Evolutionary conservation across 1,140 invertebrate species (phyloP).

Genomic region (Diabrotica undecimpunctata): DNA sequence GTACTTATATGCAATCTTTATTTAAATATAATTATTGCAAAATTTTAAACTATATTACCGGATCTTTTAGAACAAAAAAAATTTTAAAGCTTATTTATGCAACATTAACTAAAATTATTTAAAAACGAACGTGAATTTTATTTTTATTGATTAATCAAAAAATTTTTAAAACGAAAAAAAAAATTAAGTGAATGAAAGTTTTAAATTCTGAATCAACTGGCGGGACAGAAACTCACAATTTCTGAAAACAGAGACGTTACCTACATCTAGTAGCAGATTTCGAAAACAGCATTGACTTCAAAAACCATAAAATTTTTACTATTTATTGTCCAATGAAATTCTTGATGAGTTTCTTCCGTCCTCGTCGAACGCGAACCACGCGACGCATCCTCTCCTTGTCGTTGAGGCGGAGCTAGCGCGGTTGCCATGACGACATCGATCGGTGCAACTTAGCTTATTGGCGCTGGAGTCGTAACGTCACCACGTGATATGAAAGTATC

Average conservation of each 20-base stretch:
- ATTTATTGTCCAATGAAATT: slow-evolving; percentile 46
- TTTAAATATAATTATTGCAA: too few relatives aligned
- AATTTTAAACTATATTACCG: too few relatives aligned
- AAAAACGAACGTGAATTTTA: too few relatives aligned
- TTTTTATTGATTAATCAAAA: too few relatives aligned
- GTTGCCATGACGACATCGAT: slow-evolving; percentile 48
- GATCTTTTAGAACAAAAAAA: too few relatives aligned
- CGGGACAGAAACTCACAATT: slow-evolving; percentile 8
- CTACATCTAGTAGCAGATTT: slow-evolving; percentile 48
- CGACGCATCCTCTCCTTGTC: slow-evolving; percentile 23
- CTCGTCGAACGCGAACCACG: slow-evolving; percentile 24
- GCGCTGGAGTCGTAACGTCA: slow-evolving; percentile 27
- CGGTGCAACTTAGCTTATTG: slow-evolving; percentile 29
- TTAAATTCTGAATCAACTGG: background rate
- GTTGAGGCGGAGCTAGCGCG: slow-evolving; percentile 30
- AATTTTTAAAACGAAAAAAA: too few relatives aligned
- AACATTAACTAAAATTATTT: too few relatives aligned
- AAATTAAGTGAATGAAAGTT: background rate
- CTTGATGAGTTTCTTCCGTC: slow-evolving; percentile 38
- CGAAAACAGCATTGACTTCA: slow-evolving; percentile 43
- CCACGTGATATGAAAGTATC: slow-evolving; percentile 37
- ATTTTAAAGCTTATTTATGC: too few relatives aligned
- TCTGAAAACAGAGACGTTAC: slow-evolving; percentile 38
- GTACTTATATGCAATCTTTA: too few relatives aligned
- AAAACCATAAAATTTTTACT: slow-evolving; percentile 49